A percentile compares a stretch with the other conserved stretches of the same genome.
Conservation (phyloP, 2,888 invertebrate genomes). For the Anthrax anthrax region DNA sequence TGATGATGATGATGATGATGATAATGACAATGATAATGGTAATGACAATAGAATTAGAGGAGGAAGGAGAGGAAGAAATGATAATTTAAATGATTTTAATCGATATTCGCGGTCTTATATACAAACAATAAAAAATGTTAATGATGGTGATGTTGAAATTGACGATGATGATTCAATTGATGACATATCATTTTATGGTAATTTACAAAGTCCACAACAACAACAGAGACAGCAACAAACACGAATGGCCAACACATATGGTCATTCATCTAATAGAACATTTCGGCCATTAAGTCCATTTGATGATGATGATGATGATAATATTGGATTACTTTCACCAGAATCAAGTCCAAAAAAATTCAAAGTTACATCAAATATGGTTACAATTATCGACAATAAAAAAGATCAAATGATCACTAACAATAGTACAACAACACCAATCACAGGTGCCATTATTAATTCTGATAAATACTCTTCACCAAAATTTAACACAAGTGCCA, state of each 20-base stretch:
- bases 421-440: no score
- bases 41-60: slow-evolving; percentile 2
- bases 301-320: slow-evolving; percentile 4
- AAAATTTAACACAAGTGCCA: slow-evolving; percentile 17
- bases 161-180: slow-evolving; percentile 17
- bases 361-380: slow-evolving; percentile 13
- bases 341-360: slow-evolving; percentile 31
- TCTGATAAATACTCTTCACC: slow-evolving; percentile 15
- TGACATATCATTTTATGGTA: slow-evolving; percentile 31
- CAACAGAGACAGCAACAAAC: slow-evolving; percentile 13
- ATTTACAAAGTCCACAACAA: slow-evolving; percentile 16
- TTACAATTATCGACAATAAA: slow-evolving; percentile 15
- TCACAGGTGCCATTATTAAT: no score
- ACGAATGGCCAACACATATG: no score
- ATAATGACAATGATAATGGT: slow-evolving; percentile 9
- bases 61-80: no score
- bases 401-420: no score
- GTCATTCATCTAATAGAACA: slow-evolving; percentile 12
- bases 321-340: slow-evolving; percentile 22
- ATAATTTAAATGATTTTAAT: no score
- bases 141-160: background rate
- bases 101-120: no score
- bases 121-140: no score
- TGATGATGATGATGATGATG: background rate
- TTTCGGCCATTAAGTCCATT: slow-evolving; percentile 14